Evolutionary conservation across 2,888 invertebrate species (phyloP).

Genomic region (Hoplodrina ambigua): DNA sequence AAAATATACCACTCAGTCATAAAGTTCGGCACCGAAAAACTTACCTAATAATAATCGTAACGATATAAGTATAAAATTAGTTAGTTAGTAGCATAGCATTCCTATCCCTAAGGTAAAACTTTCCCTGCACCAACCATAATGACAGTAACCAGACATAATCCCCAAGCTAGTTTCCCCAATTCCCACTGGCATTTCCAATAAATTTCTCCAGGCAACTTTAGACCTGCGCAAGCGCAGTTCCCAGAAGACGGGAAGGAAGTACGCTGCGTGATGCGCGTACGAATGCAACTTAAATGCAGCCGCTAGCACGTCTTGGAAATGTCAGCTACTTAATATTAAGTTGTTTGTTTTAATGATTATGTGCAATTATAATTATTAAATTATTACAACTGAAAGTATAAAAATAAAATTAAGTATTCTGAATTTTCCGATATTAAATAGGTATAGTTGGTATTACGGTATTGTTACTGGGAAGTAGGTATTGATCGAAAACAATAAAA

Average conservation of each 20-base stretch:
- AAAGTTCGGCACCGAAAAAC: too few relatives aligned
- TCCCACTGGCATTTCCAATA: conserved; percentile 61
- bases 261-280: conserved; percentile 77
- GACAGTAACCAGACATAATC: background rate
- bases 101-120: conserved; percentile 9
- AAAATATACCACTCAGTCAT: too few relatives aligned
- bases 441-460: too few relatives aligned
- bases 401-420: too few relatives aligned
- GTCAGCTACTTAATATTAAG: conserved; percentile 16
- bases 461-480: background rate
- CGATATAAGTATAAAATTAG: too few relatives aligned
- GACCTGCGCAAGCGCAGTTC: conserved; percentile 68
- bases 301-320: conserved; percentile 30
- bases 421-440: too few relatives aligned
- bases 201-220: conserved; percentile 61
- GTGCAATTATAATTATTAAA: background rate
- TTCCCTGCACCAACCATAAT: conserved; percentile 3
- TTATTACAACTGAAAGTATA: too few relatives aligned
- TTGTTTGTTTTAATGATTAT: conserved; percentile 36
- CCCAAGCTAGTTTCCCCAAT: conserved; percentile 37
- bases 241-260: conserved; percentile 85
- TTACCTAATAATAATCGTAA: too few relatives aligned
- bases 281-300: conserved; percentile 66
- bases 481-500: background rate
- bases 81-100: background rate